Evolutionary conservation across 1,140 invertebrate species (phyloP), one percentile per base, ranked within the genome.

Genomic region (Anastrepha obliqua): DNA sequence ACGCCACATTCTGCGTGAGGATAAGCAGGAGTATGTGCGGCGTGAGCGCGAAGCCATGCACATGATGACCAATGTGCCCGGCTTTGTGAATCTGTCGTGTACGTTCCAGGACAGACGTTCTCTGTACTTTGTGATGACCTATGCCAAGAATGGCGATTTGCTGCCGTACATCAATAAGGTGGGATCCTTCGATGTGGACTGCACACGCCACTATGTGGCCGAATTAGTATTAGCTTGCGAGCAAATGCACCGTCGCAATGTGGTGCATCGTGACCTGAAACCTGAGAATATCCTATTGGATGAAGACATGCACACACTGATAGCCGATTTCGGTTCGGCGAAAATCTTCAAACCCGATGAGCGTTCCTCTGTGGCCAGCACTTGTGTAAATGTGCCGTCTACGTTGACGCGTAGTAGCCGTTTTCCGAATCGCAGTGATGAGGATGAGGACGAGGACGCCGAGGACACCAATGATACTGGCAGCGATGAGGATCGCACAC

Each of bases 321-420:
- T 99, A 65, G 98, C 98, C 17, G 99, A 99, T 94, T 99, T 99
- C 94, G 99, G 99, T 20, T 99, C 98, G 85, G 97, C 98, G 0
- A 99, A 98, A 94, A 97, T 99, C 90, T 92, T 97, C 89, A 91
- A 89, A 2, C 67, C 88, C 0, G 89, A 89, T 6, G 94, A 94
- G 67, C 93, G 95, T 2, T 90, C 90, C 58, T 13, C 64, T 59
- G 39, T 9, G 51, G 29, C 65, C 86, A 88, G 64, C 29, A 13
- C 6, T 58, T n/a, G 13, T 29, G 39, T 64, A 20, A 58, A 11
- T 65, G 11, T 29, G 58, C 51, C 42, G 39, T 6, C 86, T 20
- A 65, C 86, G 29, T 44, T 20, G 47, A 20, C 47, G 67, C 67
- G 67, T 9, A 29, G 5, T 6, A 9, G 29, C 7, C 67, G 47